Conservation (phyloP, 2,888 invertebrate species). For the Amphipoea lucens region DNA sequence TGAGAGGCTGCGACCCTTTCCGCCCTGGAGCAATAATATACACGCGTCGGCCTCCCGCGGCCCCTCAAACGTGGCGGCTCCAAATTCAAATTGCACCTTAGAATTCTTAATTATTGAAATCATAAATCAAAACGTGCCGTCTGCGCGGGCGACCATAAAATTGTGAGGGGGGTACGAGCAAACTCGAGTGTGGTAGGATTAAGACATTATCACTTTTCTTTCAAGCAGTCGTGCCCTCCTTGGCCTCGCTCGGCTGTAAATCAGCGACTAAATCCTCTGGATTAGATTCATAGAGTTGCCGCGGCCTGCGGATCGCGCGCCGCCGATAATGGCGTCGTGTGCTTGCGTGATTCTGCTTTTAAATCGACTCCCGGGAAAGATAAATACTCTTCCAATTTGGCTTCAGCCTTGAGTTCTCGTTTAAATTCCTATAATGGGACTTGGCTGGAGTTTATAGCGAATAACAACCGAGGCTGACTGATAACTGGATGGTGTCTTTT, state of each 20-base stretch:
- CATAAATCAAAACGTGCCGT: conserved; percentile 90
- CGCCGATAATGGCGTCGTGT: conserved; percentile 89
- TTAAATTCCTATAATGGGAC: conserved; percentile 84
- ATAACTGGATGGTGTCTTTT: conserved; percentile 81
- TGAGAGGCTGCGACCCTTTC: conserved; percentile 82
- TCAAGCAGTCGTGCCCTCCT: conserved; percentile 87
- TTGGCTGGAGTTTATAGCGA: conserved; percentile 81
- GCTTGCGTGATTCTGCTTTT: conserved; percentile 90
- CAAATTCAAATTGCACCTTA: conserved; percentile 90
- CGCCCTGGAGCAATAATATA: conserved; percentile 87
- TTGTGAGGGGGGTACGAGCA: conserved; percentile 79
- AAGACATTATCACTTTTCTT: conserved; percentile 93
- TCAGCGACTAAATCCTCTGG: conserved; percentile 90
- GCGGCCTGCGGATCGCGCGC: conserved; percentile 87
- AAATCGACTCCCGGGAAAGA: conserved; percentile 88
- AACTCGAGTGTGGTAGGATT: conserved; percentile 91
- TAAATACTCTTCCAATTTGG: conserved; percentile 88
- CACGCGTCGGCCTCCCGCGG: conserved; percentile 87
- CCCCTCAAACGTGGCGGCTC: conserved; percentile 83
- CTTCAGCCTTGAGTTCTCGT: conserved; percentile 79
- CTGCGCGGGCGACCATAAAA: conserved; percentile 89
- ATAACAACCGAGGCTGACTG: conserved; percentile 82
- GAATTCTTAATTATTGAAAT: conserved; percentile 91
- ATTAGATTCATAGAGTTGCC: conserved; percentile 91
- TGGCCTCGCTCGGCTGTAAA: conserved; percentile 88